phyloP scores from a whole-genome alignment of 2,888 invertebrate species.

The Lasioglossum malachurum region DNA sequence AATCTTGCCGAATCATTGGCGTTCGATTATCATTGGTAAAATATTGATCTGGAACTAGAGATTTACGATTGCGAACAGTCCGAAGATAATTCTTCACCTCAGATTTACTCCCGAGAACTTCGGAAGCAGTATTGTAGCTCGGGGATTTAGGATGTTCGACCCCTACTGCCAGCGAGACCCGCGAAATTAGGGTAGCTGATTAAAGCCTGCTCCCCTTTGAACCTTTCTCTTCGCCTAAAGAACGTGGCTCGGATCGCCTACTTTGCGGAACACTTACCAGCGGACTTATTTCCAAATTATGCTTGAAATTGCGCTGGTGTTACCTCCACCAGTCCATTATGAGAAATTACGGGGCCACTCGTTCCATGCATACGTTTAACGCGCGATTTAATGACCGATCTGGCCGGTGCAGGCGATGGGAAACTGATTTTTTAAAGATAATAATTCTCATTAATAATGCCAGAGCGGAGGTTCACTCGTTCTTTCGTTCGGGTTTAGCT shows the following conservation, averaged over 20 bases:
- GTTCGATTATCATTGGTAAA: neutral
- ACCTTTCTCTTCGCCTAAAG: slow-evolving; percentile 41
- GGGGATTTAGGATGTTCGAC: neutral
- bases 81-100: neutral
- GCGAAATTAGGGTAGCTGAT: slow-evolving; percentile 36
- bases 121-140: slow-evolving; percentile 17
- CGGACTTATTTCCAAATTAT: slow-evolving; percentile 49
- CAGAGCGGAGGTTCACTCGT: neutral
- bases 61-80: neutral
- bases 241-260: slow-evolving; percentile 33
- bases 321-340: slow-evolving; percentile 37
- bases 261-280: slow-evolving; percentile 54
- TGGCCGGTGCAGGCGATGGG: slow-evolving; percentile 15
- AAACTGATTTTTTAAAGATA: neutral
- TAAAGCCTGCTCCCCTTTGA: slow-evolving; percentile 34
- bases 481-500: too few species aligned
- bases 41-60: neutral
- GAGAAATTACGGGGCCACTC: slow-evolving; percentile 36
- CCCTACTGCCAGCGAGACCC: neutral
- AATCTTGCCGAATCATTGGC: neutral
- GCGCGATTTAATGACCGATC: slow-evolving; percentile 39
- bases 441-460: slow-evolving; percentile 10
- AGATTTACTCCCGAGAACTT: slow-evolving; percentile 4
- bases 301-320: slow-evolving; percentile 35
- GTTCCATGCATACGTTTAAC: slow-evolving; percentile 16